These are phyloP conservation scores for Suncus etruscus DNA, from an alignment of 2,113 vertebrate species.

Conservation along the genomic window DNA sequence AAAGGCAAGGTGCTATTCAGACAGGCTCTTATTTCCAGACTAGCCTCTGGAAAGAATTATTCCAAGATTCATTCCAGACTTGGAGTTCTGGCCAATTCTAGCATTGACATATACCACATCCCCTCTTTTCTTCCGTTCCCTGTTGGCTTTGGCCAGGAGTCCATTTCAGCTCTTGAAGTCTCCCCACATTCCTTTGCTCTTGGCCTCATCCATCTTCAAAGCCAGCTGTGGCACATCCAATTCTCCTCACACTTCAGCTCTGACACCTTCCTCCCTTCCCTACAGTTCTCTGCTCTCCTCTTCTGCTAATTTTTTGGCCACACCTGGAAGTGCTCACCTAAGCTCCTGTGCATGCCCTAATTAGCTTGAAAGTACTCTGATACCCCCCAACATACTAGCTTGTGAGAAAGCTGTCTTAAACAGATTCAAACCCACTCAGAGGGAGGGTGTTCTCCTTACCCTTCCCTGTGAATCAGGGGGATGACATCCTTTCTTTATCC, in stretches of 20 bases:
- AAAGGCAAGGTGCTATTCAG: not conserved
- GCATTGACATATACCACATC: not conserved
- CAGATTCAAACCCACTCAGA: not conserved
- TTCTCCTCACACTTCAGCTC: not conserved
- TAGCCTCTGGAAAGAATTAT: not conserved
- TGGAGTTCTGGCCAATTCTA: not conserved
- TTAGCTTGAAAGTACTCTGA: conserved; percentile 1
- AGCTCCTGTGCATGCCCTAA: not conserved
- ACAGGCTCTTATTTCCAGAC: not conserved
- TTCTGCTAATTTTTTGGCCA: not conserved
- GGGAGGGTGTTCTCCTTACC: not conserved
- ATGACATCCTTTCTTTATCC: not conserved
- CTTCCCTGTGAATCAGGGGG: not conserved
- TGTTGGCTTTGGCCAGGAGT: not conserved
- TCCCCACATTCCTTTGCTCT: not conserved
- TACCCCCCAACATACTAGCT: not conserved
- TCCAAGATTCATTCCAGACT: not conserved
- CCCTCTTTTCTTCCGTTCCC: not conserved
- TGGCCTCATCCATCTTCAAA: conserved; percentile 21
- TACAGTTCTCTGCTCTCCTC: not conserved
- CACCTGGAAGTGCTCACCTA: not conserved
- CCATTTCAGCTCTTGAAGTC: not conserved
- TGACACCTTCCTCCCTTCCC: not conserved
- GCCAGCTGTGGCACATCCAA: not conserved
- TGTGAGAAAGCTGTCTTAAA: not conserved